Base-by-base conservation (phyloP, 2,113 vertebrate genomes). In the Melanotaenia duboulayi region DNA sequence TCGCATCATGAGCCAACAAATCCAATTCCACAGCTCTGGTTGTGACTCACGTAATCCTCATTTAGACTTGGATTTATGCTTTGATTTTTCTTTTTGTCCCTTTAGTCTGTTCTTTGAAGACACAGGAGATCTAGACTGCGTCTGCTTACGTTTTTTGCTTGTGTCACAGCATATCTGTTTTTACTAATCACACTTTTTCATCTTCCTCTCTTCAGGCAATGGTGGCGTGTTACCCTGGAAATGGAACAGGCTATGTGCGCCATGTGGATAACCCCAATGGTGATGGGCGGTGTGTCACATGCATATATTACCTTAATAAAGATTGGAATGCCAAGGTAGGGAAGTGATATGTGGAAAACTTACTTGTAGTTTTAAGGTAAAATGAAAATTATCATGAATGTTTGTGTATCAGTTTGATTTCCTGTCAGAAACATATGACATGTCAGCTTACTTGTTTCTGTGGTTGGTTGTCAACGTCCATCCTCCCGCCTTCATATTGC, bases 291-390 rank as follows among this genome's bases (percentile, higher is more conserved):
- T 98, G 97, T 88, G 96, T 98, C 91, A 98, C 97, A 0, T 98
- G 97, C 95, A 98, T 98, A 95, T 98, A 98, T 95, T 98, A 98
- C 90, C 96, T 98, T 89, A 98, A 98, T 95, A 97, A 96, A 93
- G 95, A 97, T 90, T 98, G 97, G 97, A 95, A 96, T 89, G 94
- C 96, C 88, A 96, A 98, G 97, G 97, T 98, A 96, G 57, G 94
- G 87, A 71, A 77, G 58, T 37, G 14, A 59, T 54, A 24, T 57
- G 7, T 24, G 22, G 25, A 66, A 19, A 32, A 14, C 17, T n/a
- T 48, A 48, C 44, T 48, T 48, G 48, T 42, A 13, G 0, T 42
- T 48, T 19, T 48, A 17, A 19, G 44, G 6, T 9, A 48, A n/a
- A n/a, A n/a, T 28, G 37, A 40, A 65, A 65, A 54, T 52, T 22